A percentile compares a stretch with the other conserved stretches of the same genome.
phyloP scores from a whole-genome alignment of 2,113 vertebrate genomes.

The Ceyx margarethae region DNA sequence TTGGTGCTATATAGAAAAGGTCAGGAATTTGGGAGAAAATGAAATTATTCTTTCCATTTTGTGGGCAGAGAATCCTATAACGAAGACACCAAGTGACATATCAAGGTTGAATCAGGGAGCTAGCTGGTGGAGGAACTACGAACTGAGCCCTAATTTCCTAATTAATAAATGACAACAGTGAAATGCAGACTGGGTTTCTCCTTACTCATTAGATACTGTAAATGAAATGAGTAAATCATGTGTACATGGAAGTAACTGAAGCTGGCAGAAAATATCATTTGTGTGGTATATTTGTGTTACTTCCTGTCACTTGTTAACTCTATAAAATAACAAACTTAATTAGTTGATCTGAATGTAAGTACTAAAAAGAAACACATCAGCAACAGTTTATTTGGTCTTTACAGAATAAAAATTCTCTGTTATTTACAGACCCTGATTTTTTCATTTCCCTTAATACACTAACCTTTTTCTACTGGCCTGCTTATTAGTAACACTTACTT shows the following conservation, averaged over 20 bases:
- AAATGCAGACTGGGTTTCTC: not conserved
- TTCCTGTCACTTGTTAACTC: not conserved
- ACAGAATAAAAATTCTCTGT: conserved; percentile 5
- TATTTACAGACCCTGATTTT: conserved; percentile 8
- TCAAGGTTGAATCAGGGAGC: not conserved
- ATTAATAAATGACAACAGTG: not conserved
- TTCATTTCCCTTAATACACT: conserved; percentile 7
- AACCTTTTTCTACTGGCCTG: not conserved
- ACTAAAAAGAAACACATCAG: not conserved
- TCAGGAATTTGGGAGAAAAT: not conserved
- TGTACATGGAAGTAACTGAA: not conserved
- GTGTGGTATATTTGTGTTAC: not conserved
- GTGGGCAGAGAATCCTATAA: not conserved
- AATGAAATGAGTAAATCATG: not conserved
- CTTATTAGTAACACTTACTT: conserved; percentile 58
- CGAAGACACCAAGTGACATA: not conserved
- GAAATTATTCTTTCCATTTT: not conserved
- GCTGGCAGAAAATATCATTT: not conserved
- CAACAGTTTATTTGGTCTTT: not conserved
- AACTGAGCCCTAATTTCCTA: not conserved
- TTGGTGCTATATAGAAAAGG: not conserved
- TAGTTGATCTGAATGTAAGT: not conserved
- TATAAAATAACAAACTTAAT: not conserved
- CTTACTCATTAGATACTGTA: not conserved
- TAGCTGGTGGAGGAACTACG: not conserved